Percentiles rank a stretch among this genome's conserved stretches.
These are phyloP conservation scores for Drosophila neoperkinsi DNA, from an alignment of 2,888 invertebrate genomes.

Conservation along the genomic window DNA sequence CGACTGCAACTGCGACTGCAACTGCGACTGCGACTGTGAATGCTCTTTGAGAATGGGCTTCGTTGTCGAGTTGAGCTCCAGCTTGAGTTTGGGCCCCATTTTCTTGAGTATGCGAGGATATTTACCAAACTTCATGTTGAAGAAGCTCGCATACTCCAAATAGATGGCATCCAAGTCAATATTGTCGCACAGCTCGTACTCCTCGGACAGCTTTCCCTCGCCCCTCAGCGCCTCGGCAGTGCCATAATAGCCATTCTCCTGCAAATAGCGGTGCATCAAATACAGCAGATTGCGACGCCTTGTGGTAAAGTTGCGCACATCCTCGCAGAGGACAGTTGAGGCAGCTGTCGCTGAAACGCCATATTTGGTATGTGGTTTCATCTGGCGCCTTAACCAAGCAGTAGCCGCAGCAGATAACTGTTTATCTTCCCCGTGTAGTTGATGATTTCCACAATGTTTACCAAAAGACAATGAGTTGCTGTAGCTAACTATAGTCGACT, in stretches of 20 bases:
- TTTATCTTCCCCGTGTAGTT: not conserved
- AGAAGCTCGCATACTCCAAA: slow-evolving; percentile 95
- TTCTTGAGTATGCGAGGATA: slow-evolving; percentile 92
- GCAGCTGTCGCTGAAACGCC: slow-evolving; percentile 62
- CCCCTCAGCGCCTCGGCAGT: slow-evolving; percentile 88
- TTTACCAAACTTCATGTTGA: slow-evolving; percentile 93
- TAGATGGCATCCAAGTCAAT: slow-evolving; percentile 95
- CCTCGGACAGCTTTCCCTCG: slow-evolving; percentile 90
- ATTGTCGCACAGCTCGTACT: slow-evolving; percentile 94
- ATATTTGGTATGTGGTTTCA: slow-evolving; percentile 69
- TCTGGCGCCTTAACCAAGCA: slow-evolving; percentile 7
- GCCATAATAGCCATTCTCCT: slow-evolving; percentile 88
- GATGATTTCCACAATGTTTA: not conserved
- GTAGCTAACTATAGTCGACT: not conserved
- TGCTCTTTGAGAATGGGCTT: slow-evolving; percentile 1
- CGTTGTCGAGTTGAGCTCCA: slow-evolving; percentile 54
- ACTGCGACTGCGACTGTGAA: slow-evolving; percentile 4
- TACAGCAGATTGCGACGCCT: slow-evolving; percentile 87
- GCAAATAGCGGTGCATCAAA: slow-evolving; percentile 89
- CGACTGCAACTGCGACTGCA: not conserved
- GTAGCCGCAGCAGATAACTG: not conserved
- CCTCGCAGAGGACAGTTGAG: slow-evolving; percentile 70
- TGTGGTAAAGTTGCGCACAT: slow-evolving; percentile 79
- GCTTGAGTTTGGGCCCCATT: slow-evolving; percentile 60
- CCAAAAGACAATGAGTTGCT: not conserved